A percentile compares a stretch with the other conserved stretches of the same genome.
Evolutionary conservation across 2,797 vertebrate species (phyloP).

Genomic region (Gymnoscopelus braueri): DNA sequence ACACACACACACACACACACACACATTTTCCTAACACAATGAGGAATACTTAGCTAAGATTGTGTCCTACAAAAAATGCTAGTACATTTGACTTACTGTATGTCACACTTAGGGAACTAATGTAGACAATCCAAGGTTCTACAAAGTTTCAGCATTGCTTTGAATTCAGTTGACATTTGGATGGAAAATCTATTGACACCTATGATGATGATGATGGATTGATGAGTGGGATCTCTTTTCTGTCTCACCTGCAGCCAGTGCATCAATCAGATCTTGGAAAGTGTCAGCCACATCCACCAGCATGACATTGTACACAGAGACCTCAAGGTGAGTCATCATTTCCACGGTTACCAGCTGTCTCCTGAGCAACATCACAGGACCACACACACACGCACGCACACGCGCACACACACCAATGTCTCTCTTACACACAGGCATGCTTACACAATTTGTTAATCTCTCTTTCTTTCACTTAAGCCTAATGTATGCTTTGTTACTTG

Average conservation of each 20-base stretch:
- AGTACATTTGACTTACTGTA: too few relatives aligned
- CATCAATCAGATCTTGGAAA: slow-evolving; percentile 99
- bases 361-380: background rate
- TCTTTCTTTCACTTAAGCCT: too few relatives aligned
- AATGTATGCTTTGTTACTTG: too few relatives aligned
- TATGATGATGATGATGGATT: slow-evolving; percentile 1
- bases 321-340: slow-evolving; percentile 91
- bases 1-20: background rate
- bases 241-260: slow-evolving; percentile 88
- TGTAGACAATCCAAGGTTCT: too few relatives aligned
- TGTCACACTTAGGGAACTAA: too few relatives aligned
- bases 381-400: background rate
- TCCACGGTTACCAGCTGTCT: slow-evolving; percentile 44
- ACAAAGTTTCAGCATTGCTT: background rate
- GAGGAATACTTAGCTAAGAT: too few relatives aligned
- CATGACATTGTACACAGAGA: slow-evolving; percentile 98
- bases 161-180: too few relatives aligned
- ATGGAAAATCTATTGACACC: background rate
- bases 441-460: background rate
- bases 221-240: slow-evolving; percentile 27
- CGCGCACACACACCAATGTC: background rate
- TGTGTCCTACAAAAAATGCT: too few relatives aligned
- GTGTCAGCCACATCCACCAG: slow-evolving; percentile 98
- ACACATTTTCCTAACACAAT: slow-evolving; percentile 15
- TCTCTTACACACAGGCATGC: background rate